Conservation (phyloP, 23 tunicate species). For the Styela clava region DNA sequence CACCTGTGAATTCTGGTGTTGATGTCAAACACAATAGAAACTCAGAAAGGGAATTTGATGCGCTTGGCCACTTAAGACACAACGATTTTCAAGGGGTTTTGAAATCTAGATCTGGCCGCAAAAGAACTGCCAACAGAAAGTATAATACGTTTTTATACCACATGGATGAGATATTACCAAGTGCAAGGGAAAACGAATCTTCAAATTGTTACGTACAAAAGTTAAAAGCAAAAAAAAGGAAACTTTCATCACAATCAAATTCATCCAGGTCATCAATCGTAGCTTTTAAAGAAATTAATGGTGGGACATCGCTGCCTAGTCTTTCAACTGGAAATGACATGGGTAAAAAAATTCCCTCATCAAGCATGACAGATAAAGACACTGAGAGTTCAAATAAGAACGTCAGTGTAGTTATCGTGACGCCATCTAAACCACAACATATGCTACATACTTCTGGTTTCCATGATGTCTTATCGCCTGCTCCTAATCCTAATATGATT, state of each 20-base stretch:
- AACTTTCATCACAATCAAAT: not conserved
- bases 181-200: too few species aligned
- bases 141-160: not conserved
- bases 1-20: not conserved
- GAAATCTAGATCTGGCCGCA: not conserved
- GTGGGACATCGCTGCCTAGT: not conserved
- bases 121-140: not conserved
- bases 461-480: too few species aligned
- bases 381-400: too few species aligned
- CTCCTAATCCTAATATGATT: too few species aligned
- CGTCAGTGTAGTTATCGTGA: not conserved
- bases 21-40: not conserved
- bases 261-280: not conserved
- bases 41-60: not conserved
- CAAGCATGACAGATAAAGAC: not conserved
- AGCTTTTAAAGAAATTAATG: not conserved
- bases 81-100: not conserved
- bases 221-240: not conserved
- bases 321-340: not conserved
- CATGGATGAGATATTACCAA: not conserved
- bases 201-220: not conserved
- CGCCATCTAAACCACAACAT: not conserved
- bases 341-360: not conserved
- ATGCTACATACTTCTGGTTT: not conserved
- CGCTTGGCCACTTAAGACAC: not conserved